Conservation (phyloP, 1,140 invertebrate species). For the Leptinotarsa texana region DNA sequence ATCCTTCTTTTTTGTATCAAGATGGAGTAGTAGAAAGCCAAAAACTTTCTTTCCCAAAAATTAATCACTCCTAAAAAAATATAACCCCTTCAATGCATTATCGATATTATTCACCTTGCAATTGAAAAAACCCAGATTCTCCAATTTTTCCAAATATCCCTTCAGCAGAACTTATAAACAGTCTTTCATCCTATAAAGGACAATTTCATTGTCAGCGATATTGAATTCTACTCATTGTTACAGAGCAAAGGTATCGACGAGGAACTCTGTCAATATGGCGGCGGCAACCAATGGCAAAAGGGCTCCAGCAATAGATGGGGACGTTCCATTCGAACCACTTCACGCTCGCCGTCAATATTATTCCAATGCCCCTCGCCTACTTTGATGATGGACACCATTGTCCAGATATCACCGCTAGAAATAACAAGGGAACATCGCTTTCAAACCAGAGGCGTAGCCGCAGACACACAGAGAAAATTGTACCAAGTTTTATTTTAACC, state of each 20-base stretch:
- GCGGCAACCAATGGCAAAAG: constrained; percentile 30
- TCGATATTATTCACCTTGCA: too few relatives aligned
- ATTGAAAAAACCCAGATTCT: too few relatives aligned
- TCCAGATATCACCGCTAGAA: constrained; percentile 40
- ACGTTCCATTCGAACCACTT: constrained; percentile 31
- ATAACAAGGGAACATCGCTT: constrained; percentile 18
- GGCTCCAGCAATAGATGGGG: constrained; percentile 30
- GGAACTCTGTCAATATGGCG: constrained; percentile 34
- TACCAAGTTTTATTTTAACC: too few relatives aligned
- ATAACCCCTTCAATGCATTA: too few relatives aligned
- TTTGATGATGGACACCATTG: constrained; percentile 31
- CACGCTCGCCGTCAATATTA: constrained; percentile 36
- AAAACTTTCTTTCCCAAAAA: too few relatives aligned
- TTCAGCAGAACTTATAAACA: too few relatives aligned
- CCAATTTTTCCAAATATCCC: too few relatives aligned
- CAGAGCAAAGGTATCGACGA: constrained; percentile 6
- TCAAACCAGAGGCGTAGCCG: not conserved
- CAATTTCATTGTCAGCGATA: not conserved
- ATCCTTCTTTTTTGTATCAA: too few relatives aligned
- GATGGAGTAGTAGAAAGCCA: too few relatives aligned
- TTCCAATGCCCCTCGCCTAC: constrained; percentile 32
- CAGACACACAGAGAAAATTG: too few relatives aligned
- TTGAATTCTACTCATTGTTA: constrained; percentile 12
- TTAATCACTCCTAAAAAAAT: too few relatives aligned
- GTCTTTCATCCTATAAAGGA: not conserved